Evolutionary conservation across 2,888 invertebrate species (phyloP).

Genomic region (Orthosia cruda): DNA sequence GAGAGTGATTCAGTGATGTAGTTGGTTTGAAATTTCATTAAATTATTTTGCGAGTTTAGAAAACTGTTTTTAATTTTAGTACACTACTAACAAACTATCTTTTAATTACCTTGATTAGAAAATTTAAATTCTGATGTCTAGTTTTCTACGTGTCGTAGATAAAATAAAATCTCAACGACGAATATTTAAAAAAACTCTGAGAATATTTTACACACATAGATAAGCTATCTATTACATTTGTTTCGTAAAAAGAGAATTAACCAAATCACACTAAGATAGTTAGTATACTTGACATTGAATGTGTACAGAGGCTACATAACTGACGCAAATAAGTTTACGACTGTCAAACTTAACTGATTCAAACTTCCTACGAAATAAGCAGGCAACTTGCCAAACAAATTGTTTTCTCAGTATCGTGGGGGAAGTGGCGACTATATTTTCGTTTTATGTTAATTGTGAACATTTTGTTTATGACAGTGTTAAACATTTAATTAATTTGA

Average conservation of each 20-base stretch:
- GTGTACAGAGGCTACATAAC: neutral
- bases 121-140: too few species aligned
- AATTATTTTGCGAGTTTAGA: slow-evolving; percentile 46
- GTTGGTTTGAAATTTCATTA: slow-evolving; percentile 49
- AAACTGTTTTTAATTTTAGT: neutral
- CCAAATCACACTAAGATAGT: neutral
- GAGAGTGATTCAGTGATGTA: slow-evolving; percentile 18
- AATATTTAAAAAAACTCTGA: too few species aligned
- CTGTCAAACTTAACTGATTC: slow-evolving; percentile 30
- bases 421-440: neutral
- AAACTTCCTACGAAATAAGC: slow-evolving; percentile 20
- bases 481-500: slow-evolving; percentile 22
- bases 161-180: too few species aligned
- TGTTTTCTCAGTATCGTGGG: neutral
- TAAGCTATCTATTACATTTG: too few species aligned
- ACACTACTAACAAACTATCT: neutral
- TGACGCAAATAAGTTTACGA: slow-evolving; percentile 23
- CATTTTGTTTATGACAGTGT: slow-evolving; percentile 11
- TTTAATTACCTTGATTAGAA: too few species aligned
- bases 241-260: neutral
- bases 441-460: slow-evolving; percentile 2
- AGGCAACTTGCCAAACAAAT: slow-evolving; percentile 17
- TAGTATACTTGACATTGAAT: neutral
- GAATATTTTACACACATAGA: too few species aligned
- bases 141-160: too few species aligned